These are phyloP conservation scores for Aphelocoma californica DNA, from an alignment of 2,797 vertebrate genomes.

Conservation along the genomic window DNA sequence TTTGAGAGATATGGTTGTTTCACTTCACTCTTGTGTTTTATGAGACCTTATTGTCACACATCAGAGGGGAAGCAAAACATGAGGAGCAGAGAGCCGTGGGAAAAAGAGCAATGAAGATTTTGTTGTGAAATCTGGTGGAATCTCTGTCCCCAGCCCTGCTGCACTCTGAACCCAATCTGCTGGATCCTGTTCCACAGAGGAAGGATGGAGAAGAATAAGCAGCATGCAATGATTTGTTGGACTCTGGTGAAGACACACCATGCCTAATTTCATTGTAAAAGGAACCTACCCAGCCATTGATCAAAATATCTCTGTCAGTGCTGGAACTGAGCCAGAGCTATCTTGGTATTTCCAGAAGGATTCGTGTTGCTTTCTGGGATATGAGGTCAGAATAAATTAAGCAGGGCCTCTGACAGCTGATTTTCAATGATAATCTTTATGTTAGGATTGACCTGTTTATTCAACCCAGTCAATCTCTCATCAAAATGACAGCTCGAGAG, in stretches of 20 bases:
- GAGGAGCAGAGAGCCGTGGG: background rate
- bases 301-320: slow-evolving; percentile 48
- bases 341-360: slow-evolving; percentile 31
- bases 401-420: slow-evolving; percentile 42
- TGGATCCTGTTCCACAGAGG: slow-evolving; percentile 5
- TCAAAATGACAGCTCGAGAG: slow-evolving; percentile 17
- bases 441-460: slow-evolving; percentile 56
- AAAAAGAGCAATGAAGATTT: background rate
- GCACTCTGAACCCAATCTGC: background rate
- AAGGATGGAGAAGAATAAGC: background rate
- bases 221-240: slow-evolving; percentile 30
- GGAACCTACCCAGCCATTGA: slow-evolving; percentile 7
- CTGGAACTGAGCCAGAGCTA: background rate
- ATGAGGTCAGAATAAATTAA: slow-evolving; percentile 60
- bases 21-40: background rate
- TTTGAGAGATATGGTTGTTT: background rate
- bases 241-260: slow-evolving; percentile 3
- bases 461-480: slow-evolving; percentile 36
- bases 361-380: slow-evolving; percentile 40
- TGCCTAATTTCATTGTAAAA: slow-evolving; percentile 5
- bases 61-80: background rate
- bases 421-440: slow-evolving; percentile 53
- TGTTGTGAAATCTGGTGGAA: slow-evolving; percentile 11
- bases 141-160: background rate
- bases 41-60: background rate